phyloP scores from a whole-genome alignment of 2,797 vertebrate genomes.

The Naso thynnoides region DNA sequence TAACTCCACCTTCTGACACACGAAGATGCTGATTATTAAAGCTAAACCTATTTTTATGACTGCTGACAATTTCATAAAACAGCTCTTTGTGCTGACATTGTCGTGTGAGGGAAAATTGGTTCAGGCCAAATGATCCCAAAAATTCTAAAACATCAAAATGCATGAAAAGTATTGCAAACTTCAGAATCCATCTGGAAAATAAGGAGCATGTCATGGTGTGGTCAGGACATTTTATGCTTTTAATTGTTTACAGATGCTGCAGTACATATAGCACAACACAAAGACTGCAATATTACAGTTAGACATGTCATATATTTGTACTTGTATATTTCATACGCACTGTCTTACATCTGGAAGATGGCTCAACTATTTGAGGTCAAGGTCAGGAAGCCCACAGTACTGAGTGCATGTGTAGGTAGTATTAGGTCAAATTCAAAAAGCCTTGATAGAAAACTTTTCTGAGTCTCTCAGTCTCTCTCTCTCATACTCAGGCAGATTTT shows the following conservation, averaged over 20 bases:
- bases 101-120: conserved; percentile 26
- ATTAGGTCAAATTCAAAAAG: conserved; percentile 1
- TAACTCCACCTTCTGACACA: not conserved
- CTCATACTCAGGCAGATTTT: conserved; percentile 2
- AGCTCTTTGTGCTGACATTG: conserved; percentile 55
- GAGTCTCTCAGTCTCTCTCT: not conserved
- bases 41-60: conserved; percentile 35
- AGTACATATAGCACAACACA: conserved; percentile 22
- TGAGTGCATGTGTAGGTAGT: not conserved
- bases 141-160: conserved; percentile 25
- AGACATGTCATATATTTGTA: not conserved
- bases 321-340: not conserved
- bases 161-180: conserved; percentile 22
- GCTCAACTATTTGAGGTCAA: conserved; percentile 23
- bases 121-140: conserved; percentile 43
- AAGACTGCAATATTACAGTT: conserved; percentile 21
- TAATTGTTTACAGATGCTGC: conserved; percentile 34
- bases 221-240: conserved; percentile 28
- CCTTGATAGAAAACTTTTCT: not conserved
- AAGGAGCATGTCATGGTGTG: not conserved
- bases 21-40: conserved; percentile 52
- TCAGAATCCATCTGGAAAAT: conserved; percentile 1
- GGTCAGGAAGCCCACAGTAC: not conserved
- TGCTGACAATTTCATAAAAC: conserved; percentile 46
- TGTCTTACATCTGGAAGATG: conserved; percentile 18